Evolutionary conservation across 2,797 vertebrate genomes (phyloP).

Genomic region (Arnoldichthys spilopterus): DNA sequence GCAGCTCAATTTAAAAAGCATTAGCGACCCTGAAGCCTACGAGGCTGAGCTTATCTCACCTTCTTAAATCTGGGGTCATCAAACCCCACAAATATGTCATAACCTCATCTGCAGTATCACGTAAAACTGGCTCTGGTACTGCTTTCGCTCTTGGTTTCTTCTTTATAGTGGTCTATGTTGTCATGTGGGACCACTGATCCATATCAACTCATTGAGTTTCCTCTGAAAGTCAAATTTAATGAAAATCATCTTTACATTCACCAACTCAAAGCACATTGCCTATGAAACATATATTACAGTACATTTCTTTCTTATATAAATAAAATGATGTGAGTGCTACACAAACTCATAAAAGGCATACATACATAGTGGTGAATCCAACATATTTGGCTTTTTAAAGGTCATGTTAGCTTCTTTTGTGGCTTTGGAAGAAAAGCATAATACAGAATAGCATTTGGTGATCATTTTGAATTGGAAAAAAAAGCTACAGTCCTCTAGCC

Average conservation of each 20-base stretch:
- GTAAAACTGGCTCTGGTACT: background rate
- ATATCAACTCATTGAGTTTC: constrained; percentile 14
- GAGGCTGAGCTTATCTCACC: constrained; percentile 37
- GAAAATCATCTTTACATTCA: constrained; percentile 28
- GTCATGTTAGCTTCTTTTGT: background rate
- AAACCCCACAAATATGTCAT: constrained; percentile 33
- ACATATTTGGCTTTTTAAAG: constrained; percentile 23
- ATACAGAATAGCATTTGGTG: background rate
- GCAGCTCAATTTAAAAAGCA: constrained; percentile 62
- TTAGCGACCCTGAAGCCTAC: constrained; percentile 37
- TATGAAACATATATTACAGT: constrained; percentile 31
- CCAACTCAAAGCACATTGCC: constrained; percentile 14
- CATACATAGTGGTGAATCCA: background rate
- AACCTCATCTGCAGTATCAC: constrained; percentile 15
- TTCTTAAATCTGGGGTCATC: constrained; percentile 37
- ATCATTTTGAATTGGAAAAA: background rate
- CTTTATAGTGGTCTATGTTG: background rate
- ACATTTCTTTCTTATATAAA: constrained; percentile 44
- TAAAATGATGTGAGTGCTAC: constrained; percentile 16
- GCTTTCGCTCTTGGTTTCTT: background rate
- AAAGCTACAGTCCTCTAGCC: background rate
- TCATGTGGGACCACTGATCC: background rate
- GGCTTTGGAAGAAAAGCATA: background rate
- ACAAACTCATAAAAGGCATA: constrained; percentile 17
- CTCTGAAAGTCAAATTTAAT: constrained; percentile 26